A percentile compares a stretch with the other conserved stretches of the same genome.
phyloP scores from a whole-genome alignment of 2,113 vertebrate genomes.

The Pangasianodon gigas region DNA sequence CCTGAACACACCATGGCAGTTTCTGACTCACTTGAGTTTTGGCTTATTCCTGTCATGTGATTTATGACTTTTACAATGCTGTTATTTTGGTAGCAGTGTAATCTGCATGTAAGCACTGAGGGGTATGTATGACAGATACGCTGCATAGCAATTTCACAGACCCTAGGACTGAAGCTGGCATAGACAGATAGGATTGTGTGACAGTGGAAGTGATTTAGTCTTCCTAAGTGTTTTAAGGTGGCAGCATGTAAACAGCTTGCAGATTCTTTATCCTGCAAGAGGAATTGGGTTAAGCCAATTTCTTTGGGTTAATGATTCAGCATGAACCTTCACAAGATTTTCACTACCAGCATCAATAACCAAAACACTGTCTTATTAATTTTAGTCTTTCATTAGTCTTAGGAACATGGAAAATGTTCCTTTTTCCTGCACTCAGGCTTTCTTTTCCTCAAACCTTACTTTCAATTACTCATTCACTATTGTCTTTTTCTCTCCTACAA shows the following conservation, averaged over 20 bases:
- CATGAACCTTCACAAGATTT: constrained; percentile 32
- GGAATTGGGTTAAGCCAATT: neutral
- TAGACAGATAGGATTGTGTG: constrained; percentile 39
- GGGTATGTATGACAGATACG: constrained; percentile 43
- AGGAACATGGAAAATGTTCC: constrained; percentile 52
- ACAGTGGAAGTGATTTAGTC: constrained; percentile 20
- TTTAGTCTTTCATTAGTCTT: no score
- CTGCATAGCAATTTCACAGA: constrained; percentile 50
- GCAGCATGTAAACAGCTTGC: constrained; percentile 37
- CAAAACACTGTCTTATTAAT: neutral
- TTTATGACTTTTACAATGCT: constrained; percentile 64
- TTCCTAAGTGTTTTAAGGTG: constrained; percentile 33
- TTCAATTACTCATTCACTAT: no score
- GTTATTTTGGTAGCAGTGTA: constrained; percentile 55
- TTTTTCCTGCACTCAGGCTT: constrained; percentile 46
- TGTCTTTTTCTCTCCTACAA: no score
- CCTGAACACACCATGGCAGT: constrained; percentile 64
- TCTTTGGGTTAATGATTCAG: constrained; percentile 1
- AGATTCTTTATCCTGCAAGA: constrained; percentile 37
- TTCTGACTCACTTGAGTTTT: constrained; percentile 66
- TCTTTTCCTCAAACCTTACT: constrained; percentile 13
- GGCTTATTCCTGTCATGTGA: constrained; percentile 62
- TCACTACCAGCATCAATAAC: neutral
- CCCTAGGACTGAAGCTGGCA: constrained; percentile 33
- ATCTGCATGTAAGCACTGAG: constrained; percentile 50